phyloP scores from a whole-genome alignment of 2,888 invertebrate species.

The Prenolepis imparis region DNA sequence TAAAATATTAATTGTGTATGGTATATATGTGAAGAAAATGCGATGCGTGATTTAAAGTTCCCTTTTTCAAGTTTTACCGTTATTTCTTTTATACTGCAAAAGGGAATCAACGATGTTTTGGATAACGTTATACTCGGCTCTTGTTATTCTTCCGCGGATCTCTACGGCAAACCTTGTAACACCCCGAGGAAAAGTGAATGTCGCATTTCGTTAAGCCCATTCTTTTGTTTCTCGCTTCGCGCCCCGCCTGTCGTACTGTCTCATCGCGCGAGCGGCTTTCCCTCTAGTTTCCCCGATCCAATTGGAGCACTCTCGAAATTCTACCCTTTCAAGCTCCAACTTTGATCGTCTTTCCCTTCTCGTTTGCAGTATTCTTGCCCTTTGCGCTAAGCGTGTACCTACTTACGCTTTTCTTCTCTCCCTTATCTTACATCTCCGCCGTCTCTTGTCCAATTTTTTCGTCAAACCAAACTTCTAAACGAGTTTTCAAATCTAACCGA shows the following conservation, averaged over 20 bases:
- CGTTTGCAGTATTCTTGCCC: slow-evolving; percentile 24
- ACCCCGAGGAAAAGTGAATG: slow-evolving; percentile 78
- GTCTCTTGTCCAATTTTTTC: slow-evolving; percentile 38
- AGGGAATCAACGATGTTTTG: slow-evolving; percentile 27
- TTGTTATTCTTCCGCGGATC: slow-evolving; percentile 19
- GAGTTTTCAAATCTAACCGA: slow-evolving; percentile 19
- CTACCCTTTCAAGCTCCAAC: slow-evolving; percentile 61
- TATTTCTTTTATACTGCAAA: background rate
- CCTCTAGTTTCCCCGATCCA: slow-evolving; percentile 69
- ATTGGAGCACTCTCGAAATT: slow-evolving; percentile 71
- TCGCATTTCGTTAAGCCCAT: slow-evolving; percentile 79
- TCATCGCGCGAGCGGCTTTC: slow-evolving; percentile 55
- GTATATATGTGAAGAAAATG: too few relatives aligned
- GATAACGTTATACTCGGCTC: slow-evolving; percentile 32
- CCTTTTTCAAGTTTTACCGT: background rate
- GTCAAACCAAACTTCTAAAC: slow-evolving; percentile 43
- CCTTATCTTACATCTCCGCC: background rate
- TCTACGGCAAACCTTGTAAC: slow-evolving; percentile 39
- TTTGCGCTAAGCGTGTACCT: background rate
- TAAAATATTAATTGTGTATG: too few relatives aligned
- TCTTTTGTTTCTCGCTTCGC: slow-evolving; percentile 55
- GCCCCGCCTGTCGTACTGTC: slow-evolving; percentile 27
- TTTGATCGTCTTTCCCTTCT: slow-evolving; percentile 35
- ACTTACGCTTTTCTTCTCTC: background rate
- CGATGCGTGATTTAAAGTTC: background rate